Evolutionary conservation across 2,797 vertebrate species (phyloP).

Genomic region (Coccyzus lansbergi): DNA sequence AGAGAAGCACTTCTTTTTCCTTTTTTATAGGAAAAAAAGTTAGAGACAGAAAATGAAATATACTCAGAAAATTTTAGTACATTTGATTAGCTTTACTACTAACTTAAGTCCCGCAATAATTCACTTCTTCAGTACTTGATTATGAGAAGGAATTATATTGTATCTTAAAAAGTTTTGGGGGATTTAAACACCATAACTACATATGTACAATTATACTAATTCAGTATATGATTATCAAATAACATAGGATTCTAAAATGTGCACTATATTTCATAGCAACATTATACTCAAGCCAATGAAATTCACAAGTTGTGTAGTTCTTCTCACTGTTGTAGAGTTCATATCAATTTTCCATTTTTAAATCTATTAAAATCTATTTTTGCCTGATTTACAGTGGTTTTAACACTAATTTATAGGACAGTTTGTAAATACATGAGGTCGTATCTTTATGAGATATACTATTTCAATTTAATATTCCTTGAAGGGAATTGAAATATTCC

Average conservation of each 20-base stretch:
- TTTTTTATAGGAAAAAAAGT: slow-evolving; percentile 7
- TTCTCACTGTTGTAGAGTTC: background rate
- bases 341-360: background rate
- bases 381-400: background rate
- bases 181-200: background rate
- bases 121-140: background rate
- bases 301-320: background rate
- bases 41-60: background rate
- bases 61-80: background rate
- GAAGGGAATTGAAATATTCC: background rate
- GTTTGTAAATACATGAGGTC: background rate
- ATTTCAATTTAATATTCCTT: background rate
- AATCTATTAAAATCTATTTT: background rate
- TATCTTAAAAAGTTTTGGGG: background rate
- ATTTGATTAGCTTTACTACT: background rate
- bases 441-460: background rate
- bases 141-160: background rate
- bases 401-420: background rate
- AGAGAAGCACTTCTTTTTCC: background rate
- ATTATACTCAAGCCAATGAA: background rate
- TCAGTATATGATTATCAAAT: background rate
- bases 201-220: background rate
- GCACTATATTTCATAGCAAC: background rate
- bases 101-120: background rate
- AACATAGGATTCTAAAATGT: background rate